Conservation (phyloP, 2,113 vertebrate genomes). For the Neolamprologus tretocephalus region DNA sequence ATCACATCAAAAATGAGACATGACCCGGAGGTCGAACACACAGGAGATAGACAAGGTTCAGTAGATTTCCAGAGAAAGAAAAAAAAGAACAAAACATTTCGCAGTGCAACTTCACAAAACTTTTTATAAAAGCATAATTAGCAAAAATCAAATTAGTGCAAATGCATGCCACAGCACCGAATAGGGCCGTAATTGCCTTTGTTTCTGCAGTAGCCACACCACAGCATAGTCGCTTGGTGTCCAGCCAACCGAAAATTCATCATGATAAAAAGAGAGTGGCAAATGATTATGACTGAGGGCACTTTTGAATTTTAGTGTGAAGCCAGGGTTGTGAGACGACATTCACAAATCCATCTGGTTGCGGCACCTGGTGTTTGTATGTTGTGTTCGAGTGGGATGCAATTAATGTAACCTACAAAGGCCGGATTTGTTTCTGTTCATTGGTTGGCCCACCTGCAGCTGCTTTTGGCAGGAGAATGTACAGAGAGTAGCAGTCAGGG, state of each 20-base stretch:
- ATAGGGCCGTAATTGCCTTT: neutral
- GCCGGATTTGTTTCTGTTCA: constrained; percentile 43
- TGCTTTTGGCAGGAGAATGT: constrained; percentile 44
- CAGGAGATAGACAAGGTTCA: neutral
- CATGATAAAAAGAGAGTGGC: neutral
- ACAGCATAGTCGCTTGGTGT: neutral
- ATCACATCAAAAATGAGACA: constrained; percentile 22
- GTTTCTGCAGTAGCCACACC: neutral
- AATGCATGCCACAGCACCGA: neutral
- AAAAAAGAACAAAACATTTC: neutral
- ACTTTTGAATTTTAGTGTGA: neutral
- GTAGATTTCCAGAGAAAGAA: neutral
- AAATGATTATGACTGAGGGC: neutral
- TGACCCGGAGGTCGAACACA: constrained; percentile 15
- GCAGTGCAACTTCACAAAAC: neutral
- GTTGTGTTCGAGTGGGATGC: constrained; percentile 39
- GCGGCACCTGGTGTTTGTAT: constrained; percentile 36
- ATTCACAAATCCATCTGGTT: constrained; percentile 20
- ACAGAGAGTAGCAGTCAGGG: constrained; percentile 40
- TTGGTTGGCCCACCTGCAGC: constrained; percentile 47
- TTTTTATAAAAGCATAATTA: neutral
- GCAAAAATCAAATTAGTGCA: neutral
- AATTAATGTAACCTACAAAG: constrained; percentile 57
- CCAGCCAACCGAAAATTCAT: neutral
- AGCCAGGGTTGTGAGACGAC: neutral